These are phyloP conservation scores for Eustalomyia histrio DNA, from an alignment of 2,888 invertebrate genomes.

Conservation along the genomic window DNA sequence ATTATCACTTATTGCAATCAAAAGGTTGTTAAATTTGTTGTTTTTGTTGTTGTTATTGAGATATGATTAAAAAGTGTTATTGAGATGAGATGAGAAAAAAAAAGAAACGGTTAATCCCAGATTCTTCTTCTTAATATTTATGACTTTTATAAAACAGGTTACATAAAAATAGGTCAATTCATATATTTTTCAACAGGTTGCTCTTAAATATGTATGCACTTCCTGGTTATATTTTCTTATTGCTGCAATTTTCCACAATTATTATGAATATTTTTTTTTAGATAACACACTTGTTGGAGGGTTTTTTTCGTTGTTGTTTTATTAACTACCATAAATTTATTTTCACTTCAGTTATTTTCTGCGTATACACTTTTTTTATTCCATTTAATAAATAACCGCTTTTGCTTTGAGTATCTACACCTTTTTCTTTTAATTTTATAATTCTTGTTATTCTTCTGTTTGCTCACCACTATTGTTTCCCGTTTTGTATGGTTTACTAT, in stretches of 20 bases:
- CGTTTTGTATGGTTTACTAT: constrained; percentile 9
- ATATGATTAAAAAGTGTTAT: neutral
- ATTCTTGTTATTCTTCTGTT: constrained; percentile 59
- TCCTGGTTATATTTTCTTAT: constrained; percentile 49
- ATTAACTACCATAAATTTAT: constrained; percentile 55
- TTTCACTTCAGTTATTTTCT: constrained; percentile 64
- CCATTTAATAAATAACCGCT: constrained; percentile 51
- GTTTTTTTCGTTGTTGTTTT: constrained; percentile 19
- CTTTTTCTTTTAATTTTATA: constrained; percentile 59
- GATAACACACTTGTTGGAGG: neutral
- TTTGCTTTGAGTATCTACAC: constrained; percentile 64
- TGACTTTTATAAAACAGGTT: constrained; percentile 72
- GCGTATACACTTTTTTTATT: constrained; percentile 53
- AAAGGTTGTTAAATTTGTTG: neutral
- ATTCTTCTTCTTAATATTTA: constrained; percentile 68
- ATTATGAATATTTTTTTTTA: neutral
- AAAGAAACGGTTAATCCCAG: constrained; percentile 69
- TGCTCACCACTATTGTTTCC: constrained; percentile 57
- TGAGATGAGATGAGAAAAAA: constrained; percentile 42
- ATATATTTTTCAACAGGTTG: constrained; percentile 64
- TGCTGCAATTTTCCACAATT: neutral
- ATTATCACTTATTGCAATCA: constrained; percentile 25
- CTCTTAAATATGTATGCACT: constrained; percentile 49
- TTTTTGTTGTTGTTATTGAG: neutral
- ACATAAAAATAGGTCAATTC: constrained; percentile 75